Conservation (phyloP, 2,888 invertebrate genomes). For the Spisula subtruncata region DNA sequence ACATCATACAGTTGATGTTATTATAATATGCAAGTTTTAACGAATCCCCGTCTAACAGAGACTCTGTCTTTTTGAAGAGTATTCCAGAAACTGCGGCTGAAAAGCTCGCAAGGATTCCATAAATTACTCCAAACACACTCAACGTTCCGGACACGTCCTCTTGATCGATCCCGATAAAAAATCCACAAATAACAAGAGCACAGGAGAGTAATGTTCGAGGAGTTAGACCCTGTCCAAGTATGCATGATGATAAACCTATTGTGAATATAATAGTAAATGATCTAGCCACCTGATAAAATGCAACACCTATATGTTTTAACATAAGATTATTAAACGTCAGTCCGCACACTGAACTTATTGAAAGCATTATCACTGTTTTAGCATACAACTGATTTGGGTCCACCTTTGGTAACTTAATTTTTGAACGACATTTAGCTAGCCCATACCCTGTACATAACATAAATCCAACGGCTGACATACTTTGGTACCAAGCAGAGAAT, state of each 20-base stretch:
- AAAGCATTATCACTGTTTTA: conserved; percentile 81
- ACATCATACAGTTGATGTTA: conserved; percentile 83
- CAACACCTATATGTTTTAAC: conserved; percentile 87
- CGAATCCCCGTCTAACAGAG: conserved; percentile 80
- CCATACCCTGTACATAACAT: conserved; percentile 68
- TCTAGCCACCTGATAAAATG: conserved; percentile 87
- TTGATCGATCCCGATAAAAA: conserved; percentile 86
- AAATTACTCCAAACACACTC: conserved; percentile 84
- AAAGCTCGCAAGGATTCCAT: conserved; percentile 86
- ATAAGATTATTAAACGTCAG: conserved; percentile 87
- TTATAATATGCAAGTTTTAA: conserved; percentile 85
- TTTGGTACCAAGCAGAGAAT: conserved; percentile 87
- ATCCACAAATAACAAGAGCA: conserved; percentile 84
- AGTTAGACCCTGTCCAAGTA: conserved; percentile 82
- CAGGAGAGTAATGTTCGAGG: conserved; percentile 81
- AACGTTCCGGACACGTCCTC: conserved; percentile 85
- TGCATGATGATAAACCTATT: conserved; percentile 83
- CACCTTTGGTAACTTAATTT: conserved; percentile 68
- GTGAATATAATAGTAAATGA: conserved; percentile 87
- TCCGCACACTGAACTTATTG: conserved; percentile 83
- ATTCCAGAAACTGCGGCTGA: conserved; percentile 86
- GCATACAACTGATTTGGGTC: conserved; percentile 71
- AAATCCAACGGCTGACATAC: conserved; percentile 80
- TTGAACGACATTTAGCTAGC: conserved; percentile 46
- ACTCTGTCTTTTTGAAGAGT: conserved; percentile 85